Conservation (phyloP, 2,113 vertebrate species). For the Poicephalus gulielmi region DNA sequence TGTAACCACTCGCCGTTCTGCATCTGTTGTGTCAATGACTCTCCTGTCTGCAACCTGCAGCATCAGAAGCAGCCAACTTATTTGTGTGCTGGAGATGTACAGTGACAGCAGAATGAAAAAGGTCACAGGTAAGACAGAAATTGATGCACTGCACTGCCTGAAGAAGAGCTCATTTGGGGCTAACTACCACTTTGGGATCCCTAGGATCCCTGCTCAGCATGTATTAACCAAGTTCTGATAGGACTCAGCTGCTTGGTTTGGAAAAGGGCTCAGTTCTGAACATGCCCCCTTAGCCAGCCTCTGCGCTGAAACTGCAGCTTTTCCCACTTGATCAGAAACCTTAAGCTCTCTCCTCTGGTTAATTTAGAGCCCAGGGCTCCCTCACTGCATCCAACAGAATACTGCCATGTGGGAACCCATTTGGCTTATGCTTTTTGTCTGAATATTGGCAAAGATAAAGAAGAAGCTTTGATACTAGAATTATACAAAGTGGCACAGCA, state of each 20-base stretch:
- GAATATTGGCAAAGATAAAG: background rate
- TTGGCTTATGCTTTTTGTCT: background rate
- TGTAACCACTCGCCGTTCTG: slow-evolving; percentile 82
- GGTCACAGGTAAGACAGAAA: accelerated
- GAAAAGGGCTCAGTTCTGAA: background rate
- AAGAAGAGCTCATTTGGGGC: background rate
- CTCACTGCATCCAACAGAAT: background rate
- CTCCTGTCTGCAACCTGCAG: slow-evolving; percentile 85
- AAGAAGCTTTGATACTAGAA: background rate
- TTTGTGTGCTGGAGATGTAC: background rate
- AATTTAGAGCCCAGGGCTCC: background rate
- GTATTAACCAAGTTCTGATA: background rate
- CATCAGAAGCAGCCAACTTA: background rate
- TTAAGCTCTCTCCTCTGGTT: background rate
- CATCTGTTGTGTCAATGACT: slow-evolving; percentile 87
- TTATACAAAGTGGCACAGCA: background rate
- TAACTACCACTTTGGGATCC: too few species aligned
- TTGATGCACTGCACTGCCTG: background rate
- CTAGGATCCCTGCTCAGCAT: background rate
- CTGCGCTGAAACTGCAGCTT: background rate
- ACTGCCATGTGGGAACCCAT: background rate
- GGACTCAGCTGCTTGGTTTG: background rate
- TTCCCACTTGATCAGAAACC: background rate
- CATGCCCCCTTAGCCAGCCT: background rate
- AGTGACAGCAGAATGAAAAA: background rate